These are phyloP conservation scores for Cyprinodon brontotheroides DNA, from an alignment of 2,113 vertebrate genomes.

Conservation along the genomic window DNA sequence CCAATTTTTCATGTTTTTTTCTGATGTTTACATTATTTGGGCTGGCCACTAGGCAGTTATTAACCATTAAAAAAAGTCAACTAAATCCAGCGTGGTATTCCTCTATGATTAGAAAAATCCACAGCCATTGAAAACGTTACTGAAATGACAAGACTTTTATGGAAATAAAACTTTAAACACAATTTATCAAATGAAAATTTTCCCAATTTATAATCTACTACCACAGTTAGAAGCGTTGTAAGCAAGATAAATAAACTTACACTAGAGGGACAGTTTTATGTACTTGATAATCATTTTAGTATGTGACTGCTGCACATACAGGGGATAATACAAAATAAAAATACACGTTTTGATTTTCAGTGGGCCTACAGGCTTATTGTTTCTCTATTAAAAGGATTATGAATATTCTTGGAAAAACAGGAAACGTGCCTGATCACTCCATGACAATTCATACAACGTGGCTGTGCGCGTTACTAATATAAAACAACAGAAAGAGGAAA, in stretches of 20 bases:
- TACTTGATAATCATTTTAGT: neutral
- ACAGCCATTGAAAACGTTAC: too few species aligned
- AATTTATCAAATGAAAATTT: too few species aligned
- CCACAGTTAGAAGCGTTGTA: too few species aligned
- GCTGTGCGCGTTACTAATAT: conserved; percentile 49
- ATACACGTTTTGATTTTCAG: neutral
- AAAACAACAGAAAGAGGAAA: neutral
- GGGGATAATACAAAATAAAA: neutral
- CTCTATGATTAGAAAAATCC: too few species aligned
- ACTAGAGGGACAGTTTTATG: neutral
- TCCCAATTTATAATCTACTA: too few species aligned
- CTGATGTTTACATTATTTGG: too few species aligned
- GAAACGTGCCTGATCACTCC: conserved; percentile 23
- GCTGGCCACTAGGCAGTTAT: too few species aligned
- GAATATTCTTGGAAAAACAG: neutral
- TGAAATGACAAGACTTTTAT: too few species aligned
- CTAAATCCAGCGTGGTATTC: too few species aligned
- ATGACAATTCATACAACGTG: conserved; percentile 53
- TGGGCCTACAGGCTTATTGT: neutral
- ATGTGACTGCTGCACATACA: neutral
- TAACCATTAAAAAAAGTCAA: too few species aligned
- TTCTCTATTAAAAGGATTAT: neutral
- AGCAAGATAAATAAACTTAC: neutral
- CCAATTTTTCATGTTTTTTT: too few species aligned
- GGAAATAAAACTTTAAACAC: too few species aligned